These are phyloP conservation scores for Loripinus fragilis DNA, from an alignment of 2,888 invertebrate genomes.

Conservation along the genomic window DNA sequence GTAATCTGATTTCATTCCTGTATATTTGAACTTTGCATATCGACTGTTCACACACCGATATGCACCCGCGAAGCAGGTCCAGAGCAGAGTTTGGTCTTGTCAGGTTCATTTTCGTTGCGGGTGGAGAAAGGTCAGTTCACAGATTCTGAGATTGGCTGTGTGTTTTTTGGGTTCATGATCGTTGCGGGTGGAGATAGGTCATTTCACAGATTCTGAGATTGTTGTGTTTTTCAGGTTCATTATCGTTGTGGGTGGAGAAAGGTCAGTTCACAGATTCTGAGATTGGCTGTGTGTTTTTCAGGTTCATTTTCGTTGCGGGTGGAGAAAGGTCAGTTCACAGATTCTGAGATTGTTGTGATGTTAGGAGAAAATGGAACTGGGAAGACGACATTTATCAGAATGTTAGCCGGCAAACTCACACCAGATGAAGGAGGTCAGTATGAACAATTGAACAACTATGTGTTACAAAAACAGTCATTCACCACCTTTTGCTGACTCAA, in stretches of 20 bases:
- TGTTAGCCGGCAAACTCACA: slow-evolving; percentile 97
- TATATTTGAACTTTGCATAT: too few relatives aligned
- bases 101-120: slow-evolving; percentile 86
- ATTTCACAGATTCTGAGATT: not conserved
- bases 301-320: slow-evolving; percentile 89
- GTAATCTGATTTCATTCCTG: too few relatives aligned
- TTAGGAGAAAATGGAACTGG: slow-evolving; percentile 99
- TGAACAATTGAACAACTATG: too few relatives aligned
- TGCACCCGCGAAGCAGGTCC: too few relatives aligned
- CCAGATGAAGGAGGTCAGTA: slow-evolving; percentile 91
- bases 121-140: slow-evolving; percentile 97
- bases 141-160: slow-evolving; percentile 99
- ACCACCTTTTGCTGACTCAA: too few relatives aligned
- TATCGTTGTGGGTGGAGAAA: too few relatives aligned
- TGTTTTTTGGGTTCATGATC: too few relatives aligned
- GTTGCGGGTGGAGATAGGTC: too few relatives aligned
- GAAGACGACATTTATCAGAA: slow-evolving; percentile 99
- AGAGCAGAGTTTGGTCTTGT: too few relatives aligned
- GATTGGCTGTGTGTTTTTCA: slow-evolving; percentile 43
- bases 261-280: not conserved
- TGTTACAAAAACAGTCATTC: too few relatives aligned
- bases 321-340: slow-evolving; percentile 96
- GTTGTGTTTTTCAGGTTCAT: slow-evolving; percentile 63
- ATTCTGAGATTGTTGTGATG: slow-evolving; percentile 99
- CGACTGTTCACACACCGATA: too few relatives aligned